Evolutionary conservation across 2,113 vertebrate genomes (phyloP), one percentile per base, ranked within the genome.

Genomic region (Mugil cephalus): DNA sequence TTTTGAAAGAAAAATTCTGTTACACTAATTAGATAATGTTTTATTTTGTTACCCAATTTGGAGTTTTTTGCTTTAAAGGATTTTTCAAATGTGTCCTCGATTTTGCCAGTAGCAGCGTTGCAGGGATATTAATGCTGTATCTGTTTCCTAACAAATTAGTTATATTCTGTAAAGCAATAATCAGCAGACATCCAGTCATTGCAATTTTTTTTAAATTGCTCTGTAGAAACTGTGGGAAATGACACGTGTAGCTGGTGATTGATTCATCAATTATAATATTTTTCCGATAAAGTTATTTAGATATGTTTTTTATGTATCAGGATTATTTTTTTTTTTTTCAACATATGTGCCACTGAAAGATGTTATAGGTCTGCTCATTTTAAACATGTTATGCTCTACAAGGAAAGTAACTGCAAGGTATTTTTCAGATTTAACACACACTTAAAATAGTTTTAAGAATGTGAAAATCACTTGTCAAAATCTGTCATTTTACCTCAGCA

Each of bases 161-260:
- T 77, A 69, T 72, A 79, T 87, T 88, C 83, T 85, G 60, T 77
- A 62, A 91, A 94, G 91, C 91, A 94, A 94, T 94, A 94, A 92
- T 75, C 14, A 65, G 46, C 52, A 68, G 46, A 21, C 60, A 80
- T 80, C 64, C 72, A 58, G 19, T 56, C 63, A 24, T 58, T 17
- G 30, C 64, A 68, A 30, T 45, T 45, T 61, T 55, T 63, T 68
- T 14, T n/a, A n/a, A 34, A 40, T 68, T 46, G 46, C n/a, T 47
- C 10, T 19, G 21, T 35, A n/a, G 3, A 66, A 38, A 48, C 7
- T 11, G 43, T 47, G 8, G n/a, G 12, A 65, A 71, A 69, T 54
- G 30, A 55, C 42, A 9, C 10, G 0, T 13, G 12, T 15, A 36
- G 9, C 18, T 8, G 2, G 19, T 77, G 42, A 39, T 70, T 67